Base-by-base conservation (phyloP, 2,113 vertebrate species). In the Scatophagus argus region DNA sequence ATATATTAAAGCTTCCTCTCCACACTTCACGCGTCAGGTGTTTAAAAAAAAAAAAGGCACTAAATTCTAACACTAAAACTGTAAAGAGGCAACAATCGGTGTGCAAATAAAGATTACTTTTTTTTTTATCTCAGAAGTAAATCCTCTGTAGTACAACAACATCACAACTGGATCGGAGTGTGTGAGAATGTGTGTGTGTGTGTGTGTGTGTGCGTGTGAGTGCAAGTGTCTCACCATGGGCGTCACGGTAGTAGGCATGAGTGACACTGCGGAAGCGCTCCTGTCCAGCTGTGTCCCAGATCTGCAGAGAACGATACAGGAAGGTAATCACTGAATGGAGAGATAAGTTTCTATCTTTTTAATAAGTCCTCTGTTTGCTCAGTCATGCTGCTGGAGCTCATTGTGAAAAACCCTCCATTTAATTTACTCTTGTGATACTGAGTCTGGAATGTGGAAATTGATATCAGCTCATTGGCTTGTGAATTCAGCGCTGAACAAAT, bases 211-310 rank as follows among this genome's bases (percentile, higher is more conserved):
- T 34, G 1, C 51, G 8, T 44, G 21, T 58, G 38, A 31, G 34
- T 56, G 23, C n/a, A 56, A 21, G 64, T 34, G 49, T 73, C 95
- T 97, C 91, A 98, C 97, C 97, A 0, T 98, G 94, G 47, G 97
- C 97, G 0, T 98, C 97, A 0, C 97, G 94, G 87, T 97, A 98
- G 88, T 98, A 97, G 43, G 97, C 96, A 0, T 98, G 96, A 21
- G 96, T 97, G 70, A 97, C 96, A 0, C 96, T 97, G 51, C 96
- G 94, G 88, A 97, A 96, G 3, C 96, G 90, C 86, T 98, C 97
- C 90, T 98, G 97, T 67, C 97, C 97, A 0, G 97, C 97, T 0
- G 97, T 97, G 92, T 97, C 97, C 91, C 93, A 93, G 73, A 93
- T 92, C 91, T 92, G 89, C 56, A 74, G 65, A 81, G 39, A 85